Evolutionary conservation across 2,797 vertebrate species (phyloP).

Genomic region (Amphiprion clarkii): DNA sequence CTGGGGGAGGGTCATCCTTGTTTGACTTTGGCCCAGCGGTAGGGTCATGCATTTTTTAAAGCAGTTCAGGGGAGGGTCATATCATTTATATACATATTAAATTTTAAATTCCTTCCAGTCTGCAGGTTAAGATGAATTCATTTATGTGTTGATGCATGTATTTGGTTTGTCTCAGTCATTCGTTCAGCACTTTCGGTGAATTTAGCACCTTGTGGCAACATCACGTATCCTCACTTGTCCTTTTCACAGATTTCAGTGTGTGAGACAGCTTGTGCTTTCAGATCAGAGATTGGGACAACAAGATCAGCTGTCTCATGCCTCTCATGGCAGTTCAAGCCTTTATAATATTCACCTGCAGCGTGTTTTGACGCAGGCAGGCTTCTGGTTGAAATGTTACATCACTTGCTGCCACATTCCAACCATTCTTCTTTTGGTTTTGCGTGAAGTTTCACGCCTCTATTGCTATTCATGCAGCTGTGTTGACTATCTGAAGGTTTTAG

Average conservation of each 20-base stretch:
- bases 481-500: background rate
- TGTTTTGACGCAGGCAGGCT: slow-evolving; percentile 14
- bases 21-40: slow-evolving; percentile 57
- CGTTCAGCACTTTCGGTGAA: background rate
- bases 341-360: slow-evolving; percentile 6
- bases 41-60: slow-evolving; percentile 64
- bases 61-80: slow-evolving; percentile 71
- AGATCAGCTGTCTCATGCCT: slow-evolving; percentile 27
- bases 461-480: background rate
- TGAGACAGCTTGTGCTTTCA: slow-evolving; percentile 42
- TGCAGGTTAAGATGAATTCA: slow-evolving; percentile 21
- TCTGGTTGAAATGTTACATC: slow-evolving; percentile 3
- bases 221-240: slow-evolving; percentile 5
- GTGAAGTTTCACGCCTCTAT: background rate
- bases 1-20: slow-evolving; percentile 66
- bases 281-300: slow-evolving; percentile 33
- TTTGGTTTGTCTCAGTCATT: slow-evolving; percentile 20
- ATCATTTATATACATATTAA: slow-evolving; percentile 21
- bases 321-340: slow-evolving; percentile 22
- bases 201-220: slow-evolving; percentile 20
- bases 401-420: slow-evolving; percentile 9
- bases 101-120: slow-evolving; percentile 18
- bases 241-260: slow-evolving; percentile 26
- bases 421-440: slow-evolving; percentile 7
- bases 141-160: background rate